Evolutionary conservation across 2,113 vertebrate genomes (phyloP), one percentile per base, ranked within the genome.

Genomic region (Zonotrichia leucophrys): DNA sequence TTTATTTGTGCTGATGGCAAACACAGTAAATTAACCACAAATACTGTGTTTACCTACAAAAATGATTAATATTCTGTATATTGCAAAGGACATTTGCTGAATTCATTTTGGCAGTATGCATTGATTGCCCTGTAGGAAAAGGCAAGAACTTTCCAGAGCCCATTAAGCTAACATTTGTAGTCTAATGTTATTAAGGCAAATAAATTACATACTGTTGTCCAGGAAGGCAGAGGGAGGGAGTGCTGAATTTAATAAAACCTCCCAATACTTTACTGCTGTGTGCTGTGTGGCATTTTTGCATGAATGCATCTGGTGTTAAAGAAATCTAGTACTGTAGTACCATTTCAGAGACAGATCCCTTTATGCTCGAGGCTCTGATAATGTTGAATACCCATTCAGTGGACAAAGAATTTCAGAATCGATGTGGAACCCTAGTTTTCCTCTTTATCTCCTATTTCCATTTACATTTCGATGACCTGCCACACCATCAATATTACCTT

Each of bases 221-320:
- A 70, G 72, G 64, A 92, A 92, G 64, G 55, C 90, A 86, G 44
- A 83, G 46, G 19, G 53, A 76, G 46, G 59, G 83, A 59, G 63
- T n/a, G 47, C 16, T 86, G 76, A 93, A 83, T 86, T 52, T 83
- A 93, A 96, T 90, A 90, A 94, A 92, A 25, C 18, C 42, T 90
- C 75, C 28, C 72, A 56, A 69, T 93, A 42, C n/a, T 62, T 85
- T 19, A 58, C 37, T 87, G 79, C 31, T 74, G n/a, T 27, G n/a
- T 41, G 46, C 49, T 68, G 50, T 76, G 58, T 44, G 73, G 41
- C 67, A 33, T 86, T 82, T 91, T 72, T 64, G 27, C 53, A 64
- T 8, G 15, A 69, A 58, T 64, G 20, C 14, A 8, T 49, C 58
- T 73, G 68, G 28, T 74, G 28, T 53, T 77, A 81, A 73, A 79